phyloP scores from a whole-genome alignment of 1,140 invertebrate genomes.

The Philotrypesis tridentata region DNA sequence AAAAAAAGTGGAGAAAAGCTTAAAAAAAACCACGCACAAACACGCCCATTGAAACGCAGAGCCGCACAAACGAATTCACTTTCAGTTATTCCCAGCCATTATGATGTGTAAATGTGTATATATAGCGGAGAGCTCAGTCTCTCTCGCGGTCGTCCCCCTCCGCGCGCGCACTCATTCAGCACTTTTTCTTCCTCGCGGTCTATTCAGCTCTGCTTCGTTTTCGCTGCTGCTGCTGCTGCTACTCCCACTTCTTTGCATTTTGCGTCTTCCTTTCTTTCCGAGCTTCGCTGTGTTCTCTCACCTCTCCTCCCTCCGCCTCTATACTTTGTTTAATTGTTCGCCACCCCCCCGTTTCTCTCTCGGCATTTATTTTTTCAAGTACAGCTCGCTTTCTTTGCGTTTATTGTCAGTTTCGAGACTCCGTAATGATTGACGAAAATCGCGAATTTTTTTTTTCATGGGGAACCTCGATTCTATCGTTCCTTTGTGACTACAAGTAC shows the following conservation, averaged over 20 bases:
- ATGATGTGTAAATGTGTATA: neutral
- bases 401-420: no score
- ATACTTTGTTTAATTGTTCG: neutral
- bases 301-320: neutral
- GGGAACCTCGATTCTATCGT: no score
- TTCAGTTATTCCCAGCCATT: conserved; percentile 26
- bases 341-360: neutral
- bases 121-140: neutral
- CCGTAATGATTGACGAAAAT: no score
- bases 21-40: neutral
- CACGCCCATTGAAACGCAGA: conserved; percentile 2
- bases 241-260: conserved; percentile 3
- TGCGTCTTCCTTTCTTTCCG: neutral
- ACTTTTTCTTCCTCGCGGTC: conserved; percentile 5
- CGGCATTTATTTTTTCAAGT: neutral
- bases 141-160: neutral
- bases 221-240: neutral
- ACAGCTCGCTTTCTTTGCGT: no score
- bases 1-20: neutral
- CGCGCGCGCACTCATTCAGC: neutral
- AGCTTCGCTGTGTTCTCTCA: neutral
- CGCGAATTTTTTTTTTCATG: no score
- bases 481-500: no score
- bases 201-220: conserved; percentile 13
- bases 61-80: conserved; percentile 19